Conservation (phyloP, 1,140 invertebrate species). For the Danaus plexippus region DNA sequence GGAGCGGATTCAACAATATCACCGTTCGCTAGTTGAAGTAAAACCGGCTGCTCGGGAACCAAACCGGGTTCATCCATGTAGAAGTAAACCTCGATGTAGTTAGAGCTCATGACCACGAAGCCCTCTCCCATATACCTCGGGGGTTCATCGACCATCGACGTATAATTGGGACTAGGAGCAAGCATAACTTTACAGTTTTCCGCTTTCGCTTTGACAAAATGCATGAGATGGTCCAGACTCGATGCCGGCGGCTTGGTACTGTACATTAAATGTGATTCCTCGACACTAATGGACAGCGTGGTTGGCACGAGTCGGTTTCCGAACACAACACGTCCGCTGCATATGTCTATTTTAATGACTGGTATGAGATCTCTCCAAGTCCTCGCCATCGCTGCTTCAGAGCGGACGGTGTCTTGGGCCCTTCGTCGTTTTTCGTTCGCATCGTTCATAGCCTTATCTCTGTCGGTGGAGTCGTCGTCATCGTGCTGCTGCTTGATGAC, state of each 20-base stretch:
- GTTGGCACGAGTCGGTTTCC: slow-evolving; percentile 97
- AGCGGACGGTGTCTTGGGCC: slow-evolving; percentile 77
- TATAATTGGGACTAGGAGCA: slow-evolving; percentile 94
- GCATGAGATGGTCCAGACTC: slow-evolving; percentile 95
- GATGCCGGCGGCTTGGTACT: slow-evolving; percentile 96
- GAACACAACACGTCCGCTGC: slow-evolving; percentile 92
- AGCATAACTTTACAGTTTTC: slow-evolving; percentile 97
- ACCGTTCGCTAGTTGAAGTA: slow-evolving; percentile 92
- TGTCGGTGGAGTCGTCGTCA: slow-evolving; percentile 58
- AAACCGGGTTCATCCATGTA: slow-evolving; percentile 96
- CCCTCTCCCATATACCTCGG: slow-evolving; percentile 98
- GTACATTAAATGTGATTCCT: slow-evolving; percentile 95
- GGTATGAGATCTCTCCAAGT: slow-evolving; percentile 98
- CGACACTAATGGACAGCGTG: slow-evolving; percentile 92
- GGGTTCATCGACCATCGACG: slow-evolving; percentile 93
- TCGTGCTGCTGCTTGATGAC: slow-evolving; percentile 78
- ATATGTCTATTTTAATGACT: slow-evolving; percentile 95
- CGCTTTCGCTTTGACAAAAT: slow-evolving; percentile 93
- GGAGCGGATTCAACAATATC: slow-evolving; percentile 93
- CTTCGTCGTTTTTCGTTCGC: slow-evolving; percentile 73
- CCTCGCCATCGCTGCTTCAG: slow-evolving; percentile 83
- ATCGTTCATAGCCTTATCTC: slow-evolving; percentile 75
- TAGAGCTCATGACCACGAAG: slow-evolving; percentile 96
- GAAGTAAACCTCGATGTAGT: slow-evolving; percentile 94
- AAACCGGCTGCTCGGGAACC: slow-evolving; percentile 90